A percentile compares a stretch with the other conserved stretches of the same genome.
phyloP scores from a whole-genome alignment of 35 echinoderm and acorn worm genomes.

The Stichopus chloronotus region DNA sequence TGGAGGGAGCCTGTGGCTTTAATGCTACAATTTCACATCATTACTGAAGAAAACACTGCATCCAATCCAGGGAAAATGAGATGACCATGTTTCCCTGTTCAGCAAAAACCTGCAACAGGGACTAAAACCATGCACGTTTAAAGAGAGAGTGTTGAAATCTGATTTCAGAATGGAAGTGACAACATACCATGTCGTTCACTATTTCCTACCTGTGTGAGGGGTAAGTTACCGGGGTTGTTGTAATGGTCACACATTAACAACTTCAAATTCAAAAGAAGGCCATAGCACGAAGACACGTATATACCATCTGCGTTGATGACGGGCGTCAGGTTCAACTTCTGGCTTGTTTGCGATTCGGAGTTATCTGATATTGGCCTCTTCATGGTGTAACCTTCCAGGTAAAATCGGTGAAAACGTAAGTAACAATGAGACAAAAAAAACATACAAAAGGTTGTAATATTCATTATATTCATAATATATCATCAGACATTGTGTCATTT shows the following conservation, averaged over 20 bases:
- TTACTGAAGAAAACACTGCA: too few species aligned
- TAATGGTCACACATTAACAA: constrained; percentile 87
- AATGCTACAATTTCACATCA: too few species aligned
- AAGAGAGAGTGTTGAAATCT: too few species aligned
- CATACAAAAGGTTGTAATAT: not conserved
- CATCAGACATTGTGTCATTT: too few species aligned
- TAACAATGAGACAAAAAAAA: not conserved
- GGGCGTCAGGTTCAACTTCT: constrained; percentile 78
- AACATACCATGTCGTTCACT: not conserved
- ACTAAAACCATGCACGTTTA: too few species aligned
- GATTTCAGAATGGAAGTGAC: too few species aligned
- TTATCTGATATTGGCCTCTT: constrained; percentile 52
- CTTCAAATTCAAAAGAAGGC: constrained; percentile 89
- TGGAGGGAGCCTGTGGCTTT: too few species aligned
- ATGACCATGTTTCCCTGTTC: too few species aligned
- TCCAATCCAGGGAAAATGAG: too few species aligned
- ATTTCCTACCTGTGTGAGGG: constrained; percentile 81
- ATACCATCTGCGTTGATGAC: constrained; percentile 99
- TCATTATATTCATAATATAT: too few species aligned
- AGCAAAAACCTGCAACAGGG: too few species aligned
- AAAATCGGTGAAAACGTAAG: not conserved
- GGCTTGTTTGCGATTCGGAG: constrained; percentile 29
- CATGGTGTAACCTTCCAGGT: constrained; percentile 67
- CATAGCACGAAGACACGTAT: constrained; percentile 87
- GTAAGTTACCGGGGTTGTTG: constrained; percentile 70